phyloP scores from a whole-genome alignment of 2,797 vertebrate genomes.

The Chanos chanos region DNA sequence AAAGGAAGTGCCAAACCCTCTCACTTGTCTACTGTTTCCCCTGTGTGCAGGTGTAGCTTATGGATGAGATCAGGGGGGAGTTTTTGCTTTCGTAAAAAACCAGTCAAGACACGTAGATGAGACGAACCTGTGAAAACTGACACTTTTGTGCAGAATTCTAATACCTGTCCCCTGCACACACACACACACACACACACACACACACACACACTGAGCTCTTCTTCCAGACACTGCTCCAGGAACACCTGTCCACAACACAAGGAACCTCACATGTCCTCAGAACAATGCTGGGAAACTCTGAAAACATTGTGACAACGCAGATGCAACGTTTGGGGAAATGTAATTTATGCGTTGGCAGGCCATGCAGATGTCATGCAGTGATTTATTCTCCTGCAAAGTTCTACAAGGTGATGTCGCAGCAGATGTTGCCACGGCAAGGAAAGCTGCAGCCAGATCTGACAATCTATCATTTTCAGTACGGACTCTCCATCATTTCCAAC shows the following conservation, averaged over 20 bases:
- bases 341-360: slow-evolving; percentile 16
- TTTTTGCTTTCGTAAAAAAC: slow-evolving; percentile 3
- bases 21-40: no score
- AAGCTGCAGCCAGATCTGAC: neutral
- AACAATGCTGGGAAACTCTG: slow-evolving; percentile 29
- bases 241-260: neutral
- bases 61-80: neutral
- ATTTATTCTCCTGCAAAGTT: slow-evolving; percentile 5
- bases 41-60: neutral
- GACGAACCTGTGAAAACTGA: slow-evolving; percentile 27
- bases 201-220: slow-evolving; percentile 5
- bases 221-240: slow-evolving; percentile 19
- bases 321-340: no score
- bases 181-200: slow-evolving; percentile 6
- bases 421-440: slow-evolving; percentile 18
- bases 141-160: slow-evolving; percentile 20
- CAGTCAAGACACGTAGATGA: slow-evolving; percentile 7
- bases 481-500: no score
- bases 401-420: slow-evolving; percentile 18
- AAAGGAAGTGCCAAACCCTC: no score
- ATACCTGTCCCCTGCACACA: neutral
- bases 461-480: no score
- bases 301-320: no score
- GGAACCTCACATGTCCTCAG: no score
- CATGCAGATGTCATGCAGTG: neutral